These are phyloP conservation scores for Horisme vitalbata DNA, from an alignment of 2,888 invertebrate genomes.

Conservation along the genomic window DNA sequence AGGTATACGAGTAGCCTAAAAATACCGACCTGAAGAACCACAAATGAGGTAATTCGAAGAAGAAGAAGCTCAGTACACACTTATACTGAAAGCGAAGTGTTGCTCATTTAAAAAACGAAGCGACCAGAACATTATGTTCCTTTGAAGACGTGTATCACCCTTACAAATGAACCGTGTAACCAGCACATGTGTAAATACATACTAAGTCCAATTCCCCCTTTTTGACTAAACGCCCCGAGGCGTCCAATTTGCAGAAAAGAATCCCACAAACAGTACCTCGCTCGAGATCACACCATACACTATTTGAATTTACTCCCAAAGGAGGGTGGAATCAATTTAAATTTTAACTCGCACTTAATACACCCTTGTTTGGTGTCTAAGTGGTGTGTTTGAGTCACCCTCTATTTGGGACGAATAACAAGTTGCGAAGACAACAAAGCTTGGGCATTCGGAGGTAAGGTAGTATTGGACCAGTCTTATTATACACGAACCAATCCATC, in stretches of 20 bases:
- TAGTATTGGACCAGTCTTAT: constrained; percentile 9
- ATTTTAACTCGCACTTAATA: constrained; percentile 83
- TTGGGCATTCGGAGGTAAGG: constrained; percentile 12
- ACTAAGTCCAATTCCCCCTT: constrained; percentile 49
- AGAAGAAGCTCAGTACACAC: no score
- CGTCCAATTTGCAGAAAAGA: constrained; percentile 80
- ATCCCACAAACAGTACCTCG: constrained; percentile 77
- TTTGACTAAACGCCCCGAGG: constrained; percentile 73
- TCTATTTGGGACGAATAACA: constrained; percentile 77
- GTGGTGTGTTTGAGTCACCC: constrained; percentile 81
- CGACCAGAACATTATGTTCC: constrained; percentile 13
- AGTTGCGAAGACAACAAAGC: constrained; percentile 70
- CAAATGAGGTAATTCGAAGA: no score
- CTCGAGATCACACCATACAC: constrained; percentile 78
- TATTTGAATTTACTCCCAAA: constrained; percentile 76
- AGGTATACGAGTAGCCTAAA: no score
- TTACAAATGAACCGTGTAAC: constrained; percentile 68
- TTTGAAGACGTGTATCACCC: constrained; percentile 39
- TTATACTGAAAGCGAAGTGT: not conserved
- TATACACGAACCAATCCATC: no score
- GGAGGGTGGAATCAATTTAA: constrained; percentile 82
- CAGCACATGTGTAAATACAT: constrained; percentile 51
- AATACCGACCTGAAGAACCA: no score
- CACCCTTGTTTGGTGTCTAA: constrained; percentile 83
- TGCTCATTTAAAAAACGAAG: constrained; percentile 14